Evolutionary conservation across 2,888 invertebrate genomes (phyloP), one percentile per base, ranked within the genome.

Genomic region (Itoplectis maculator): DNA sequence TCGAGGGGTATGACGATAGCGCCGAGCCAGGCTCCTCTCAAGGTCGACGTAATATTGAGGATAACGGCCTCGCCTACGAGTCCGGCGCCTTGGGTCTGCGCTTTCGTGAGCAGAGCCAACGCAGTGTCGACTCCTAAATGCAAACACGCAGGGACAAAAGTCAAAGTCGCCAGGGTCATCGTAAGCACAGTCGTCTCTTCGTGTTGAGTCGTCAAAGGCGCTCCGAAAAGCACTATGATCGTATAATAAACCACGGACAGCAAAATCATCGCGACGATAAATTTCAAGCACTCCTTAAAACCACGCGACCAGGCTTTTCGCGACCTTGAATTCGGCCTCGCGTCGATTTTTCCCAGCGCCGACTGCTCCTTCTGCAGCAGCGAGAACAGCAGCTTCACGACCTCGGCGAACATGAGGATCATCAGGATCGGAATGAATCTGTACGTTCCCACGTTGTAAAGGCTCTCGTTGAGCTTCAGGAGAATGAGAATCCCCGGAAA

Each of bases 1-100:
- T 98, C 98, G 42, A 98, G 93, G 0, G 98, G 98, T 85, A 98
- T 97, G 0, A 97, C 96, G 77, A 96, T 94, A 2, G 97, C 97
- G 6, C 98, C 97, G 0, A 97, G 89, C 97, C 98, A 98, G 5
- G 97, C 95, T 2, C 98, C 98, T 42, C 96, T 92, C 11, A 97
- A 90, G 0, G 96, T 95, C 51, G 94, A 93, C 74, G 95, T 94
- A 65, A 95, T 92, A 93, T 95, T 94, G 66, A 94, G 94, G 54
- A 93, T 91, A 8, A 95, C 90, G 8, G 94, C 94, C 83, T 95
- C 94, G 20, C 93, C 94, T 7, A 94, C 92, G 5, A 92, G 81
- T 56, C 91, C 90, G 11, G 84, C 84, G 47, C 88, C 84, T 0
- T 90, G 87, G 9, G 90, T 89, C 78, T 93, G 94, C 11, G 94